Evolutionary conservation across 2,888 invertebrate genomes (phyloP), one percentile per base, ranked within the genome.

Genomic region (Dusona sp.): DNA sequence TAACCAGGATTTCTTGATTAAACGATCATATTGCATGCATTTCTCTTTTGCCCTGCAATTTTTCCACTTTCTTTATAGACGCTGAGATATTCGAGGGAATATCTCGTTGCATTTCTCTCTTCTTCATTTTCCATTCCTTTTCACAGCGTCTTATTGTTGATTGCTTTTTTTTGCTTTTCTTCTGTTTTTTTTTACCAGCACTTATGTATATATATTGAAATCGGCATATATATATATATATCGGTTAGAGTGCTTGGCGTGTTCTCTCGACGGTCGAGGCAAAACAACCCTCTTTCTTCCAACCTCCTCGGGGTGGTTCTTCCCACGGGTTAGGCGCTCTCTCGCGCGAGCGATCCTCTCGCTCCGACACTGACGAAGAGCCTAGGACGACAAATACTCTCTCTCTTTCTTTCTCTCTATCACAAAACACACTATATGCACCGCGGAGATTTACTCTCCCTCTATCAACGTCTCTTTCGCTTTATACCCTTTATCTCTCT

Each of bases 251-350:
- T 79, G 79, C 57, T 54, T 16, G 25, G 77, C 80, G 65, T 33
- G 19, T 25, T 78, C 72, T 67, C 85, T 79, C 79, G 61, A 61
- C 29, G 80, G 42, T 54, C 82, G 72, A 72, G 74, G 73, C 48
- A 84, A 84, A 86, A 86, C 83, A 84, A 78, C 84, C 84, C 84
- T 84, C 81, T 81, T 86, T 83, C 80, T 86, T 84, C 81, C 81
- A 84, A 64, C 83, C 51, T 54, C 54, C 36, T 61, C 86, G 81
- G 86, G 86, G 73, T 86, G 78, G 78, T 79, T 86, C 86, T 86
- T 86, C 86, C 84, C 86, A 86, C 86, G 86, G 86, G 80, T 67
- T 78, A 7, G 72, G 16, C 64, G 57, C 61, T 36, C 42, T 70
- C 22, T 42, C 38, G 36, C n/a, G 57, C 65, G 57, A 22, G 54